Percentiles rank a stretch among this genome's conserved stretches.
phyloP scores from a whole-genome alignment of 2,113 vertebrate species.

The Amphilophus citrinellus region DNA sequence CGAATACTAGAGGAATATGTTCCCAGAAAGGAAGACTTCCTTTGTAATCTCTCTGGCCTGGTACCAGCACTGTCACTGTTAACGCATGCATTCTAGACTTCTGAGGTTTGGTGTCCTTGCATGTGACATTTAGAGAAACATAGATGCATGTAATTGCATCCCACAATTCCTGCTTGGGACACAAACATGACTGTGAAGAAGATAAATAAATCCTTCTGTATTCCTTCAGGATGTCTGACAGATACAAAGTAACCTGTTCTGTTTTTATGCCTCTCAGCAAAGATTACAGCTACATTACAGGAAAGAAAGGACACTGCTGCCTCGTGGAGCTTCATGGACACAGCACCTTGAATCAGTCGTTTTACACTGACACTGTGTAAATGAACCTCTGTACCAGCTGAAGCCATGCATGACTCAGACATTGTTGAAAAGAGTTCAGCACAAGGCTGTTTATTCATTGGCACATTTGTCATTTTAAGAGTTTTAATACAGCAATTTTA shows the following conservation, averaged over 20 bases:
- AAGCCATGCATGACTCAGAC: background rate
- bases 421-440: background rate
- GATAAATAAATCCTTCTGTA: background rate
- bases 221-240: accelerated
- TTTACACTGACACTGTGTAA: accelerated
- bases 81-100: background rate
- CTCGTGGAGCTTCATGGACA: background rate
- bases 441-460: slow-evolving; percentile 12
- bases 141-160: background rate
- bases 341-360: background rate
- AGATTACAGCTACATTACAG: background rate
- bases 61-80: background rate
- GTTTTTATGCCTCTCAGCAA: background rate
- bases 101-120: background rate
- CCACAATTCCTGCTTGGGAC: background rate
- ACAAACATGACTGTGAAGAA: background rate
- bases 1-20: background rate
- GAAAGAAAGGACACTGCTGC: background rate
- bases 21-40: background rate
- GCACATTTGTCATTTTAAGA: slow-evolving; percentile 62
- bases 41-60: background rate
- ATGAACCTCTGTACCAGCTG: background rate
- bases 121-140: background rate
- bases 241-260: background rate
- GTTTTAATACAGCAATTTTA: slow-evolving; percentile 84